Percentiles rank a stretch among this genome's conserved stretches.
These are phyloP conservation scores for Andinoacara biseriatus DNA, from an alignment of 2,113 vertebrate genomes.

Conservation along the genomic window DNA sequence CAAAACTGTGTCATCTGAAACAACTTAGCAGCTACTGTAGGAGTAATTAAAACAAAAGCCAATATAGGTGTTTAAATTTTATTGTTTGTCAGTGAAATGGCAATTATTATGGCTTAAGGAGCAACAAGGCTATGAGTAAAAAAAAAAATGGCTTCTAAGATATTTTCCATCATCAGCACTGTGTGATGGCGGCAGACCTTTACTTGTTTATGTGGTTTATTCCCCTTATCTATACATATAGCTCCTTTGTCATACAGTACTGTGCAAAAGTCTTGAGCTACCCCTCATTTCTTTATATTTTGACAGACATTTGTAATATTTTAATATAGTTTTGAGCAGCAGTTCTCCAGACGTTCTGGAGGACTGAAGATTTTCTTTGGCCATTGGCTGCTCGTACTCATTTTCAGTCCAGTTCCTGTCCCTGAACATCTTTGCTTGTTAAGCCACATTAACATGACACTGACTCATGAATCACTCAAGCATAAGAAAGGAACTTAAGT, in stretches of 20 bases:
- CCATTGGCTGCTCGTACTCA: background rate
- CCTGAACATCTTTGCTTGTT: background rate
- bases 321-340: background rate
- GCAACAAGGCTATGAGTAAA: background rate
- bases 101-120: background rate
- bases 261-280: background rate
- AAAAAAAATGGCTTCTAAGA: background rate
- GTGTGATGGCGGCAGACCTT: background rate
- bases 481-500: background rate
- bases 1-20: slow-evolving; percentile 40
- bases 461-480: background rate
- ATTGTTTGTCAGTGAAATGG: slow-evolving; percentile 34
- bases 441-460: no score
- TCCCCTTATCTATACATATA: background rate
- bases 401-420: background rate
- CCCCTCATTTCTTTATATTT: background rate
- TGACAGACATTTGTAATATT: background rate
- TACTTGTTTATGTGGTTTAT: background rate
- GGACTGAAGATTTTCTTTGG: background rate
- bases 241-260: background rate
- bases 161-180: background rate
- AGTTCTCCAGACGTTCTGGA: background rate
- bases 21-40: slow-evolving; percentile 1
- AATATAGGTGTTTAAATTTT: slow-evolving; percentile 22
- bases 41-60: slow-evolving; percentile 38